A percentile compares a stretch with the other conserved stretches of the same genome.
phyloP scores from a whole-genome alignment of 2,888 invertebrate species.

The Drosophila neoperkinsi region DNA sequence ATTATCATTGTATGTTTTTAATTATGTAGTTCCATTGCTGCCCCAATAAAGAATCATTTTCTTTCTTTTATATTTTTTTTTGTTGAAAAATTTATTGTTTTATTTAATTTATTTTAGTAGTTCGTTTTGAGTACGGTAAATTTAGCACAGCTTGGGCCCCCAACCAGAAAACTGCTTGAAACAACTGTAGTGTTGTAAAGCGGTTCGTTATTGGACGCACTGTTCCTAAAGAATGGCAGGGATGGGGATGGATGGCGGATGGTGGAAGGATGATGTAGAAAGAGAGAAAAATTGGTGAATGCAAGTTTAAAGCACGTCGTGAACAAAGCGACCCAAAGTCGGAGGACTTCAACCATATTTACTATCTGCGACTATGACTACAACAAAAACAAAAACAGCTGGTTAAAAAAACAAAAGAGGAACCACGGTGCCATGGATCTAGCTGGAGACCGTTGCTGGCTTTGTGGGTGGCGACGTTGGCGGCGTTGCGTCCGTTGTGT shows the following conservation, averaged over 20 bases:
- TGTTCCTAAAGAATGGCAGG: background rate
- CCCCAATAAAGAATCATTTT: background rate
- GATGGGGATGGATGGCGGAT: background rate
- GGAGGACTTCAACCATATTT: constrained; percentile 24
- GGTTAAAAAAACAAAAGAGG: constrained; percentile 3
- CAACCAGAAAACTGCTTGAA: constrained; percentile 23
- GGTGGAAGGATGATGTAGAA: background rate
- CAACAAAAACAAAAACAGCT: constrained; percentile 46
- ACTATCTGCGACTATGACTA: constrained; percentile 48
- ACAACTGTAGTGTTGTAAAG: constrained; percentile 5
- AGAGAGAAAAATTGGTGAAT: constrained; percentile 8
- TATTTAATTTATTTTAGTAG: constrained; percentile 32
- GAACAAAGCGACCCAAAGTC: constrained; percentile 26
- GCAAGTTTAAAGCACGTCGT: constrained; percentile 37
- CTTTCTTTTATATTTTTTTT: constrained; percentile 1
- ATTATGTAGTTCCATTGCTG: background rate
- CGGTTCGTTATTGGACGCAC: background rate
- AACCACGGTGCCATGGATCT: constrained; percentile 15
- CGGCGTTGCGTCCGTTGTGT: constrained; percentile 49
- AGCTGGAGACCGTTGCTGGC: constrained; percentile 68
- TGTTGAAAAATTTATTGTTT: constrained; percentile 40
- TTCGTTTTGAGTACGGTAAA: constrained; percentile 40
- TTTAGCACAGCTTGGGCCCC: constrained; percentile 31
- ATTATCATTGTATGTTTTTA: background rate
- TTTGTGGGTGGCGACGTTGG: constrained; percentile 69